Base-by-base conservation (phyloP, 2,888 invertebrate genomes). In the Clusia tigrina region DNA sequence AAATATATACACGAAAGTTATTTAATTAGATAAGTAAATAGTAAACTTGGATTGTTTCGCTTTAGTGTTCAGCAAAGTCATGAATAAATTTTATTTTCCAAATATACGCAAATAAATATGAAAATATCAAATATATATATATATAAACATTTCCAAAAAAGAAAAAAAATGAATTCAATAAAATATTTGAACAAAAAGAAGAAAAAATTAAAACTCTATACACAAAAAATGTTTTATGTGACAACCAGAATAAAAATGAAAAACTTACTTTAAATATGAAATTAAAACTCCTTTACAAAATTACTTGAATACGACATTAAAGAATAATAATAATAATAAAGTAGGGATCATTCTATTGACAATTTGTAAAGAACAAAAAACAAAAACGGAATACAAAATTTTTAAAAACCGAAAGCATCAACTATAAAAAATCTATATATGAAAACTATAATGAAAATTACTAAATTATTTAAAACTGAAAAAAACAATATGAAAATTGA, bases 261-360 rank as follows among this genome's bases (percentile, higher is more conserved):
- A 48, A n/a, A 58, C 22, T 56, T 23, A 46, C 38, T 42, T 42
- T 38, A 22, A 18, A 48, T 20, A 48, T 9, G 18, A 48, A 48
- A 20, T 18, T 20, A 48, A 48, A 48, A 48, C 12, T 20, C 48
- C 5, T 48, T 48, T 20, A 20, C 22, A 48, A 18, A 48, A 20
- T 20, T 48, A 22, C 32, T 20, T 48, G 48, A 73, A 71, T 74
- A 71, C 74, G 74, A 76, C 74, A 74, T 72, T n/a, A n/a, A 74
- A 72, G 74, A 74, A 74, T 76, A 72, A 76, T 74, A n/a, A n/a
- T n/a, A n/a, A n/a, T n/a, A n/a, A n/a, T n/a, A n/a, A n/a, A 73
- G 78, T 78, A 78, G 78, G 77, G 78, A 78, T 77, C 78, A 78
- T 78, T 78, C 78, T 76, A 74, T 76, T 73, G 72, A 73, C n/a